Conservation (phyloP, 2,888 invertebrate species). For the Calliscelio sp. region DNA sequence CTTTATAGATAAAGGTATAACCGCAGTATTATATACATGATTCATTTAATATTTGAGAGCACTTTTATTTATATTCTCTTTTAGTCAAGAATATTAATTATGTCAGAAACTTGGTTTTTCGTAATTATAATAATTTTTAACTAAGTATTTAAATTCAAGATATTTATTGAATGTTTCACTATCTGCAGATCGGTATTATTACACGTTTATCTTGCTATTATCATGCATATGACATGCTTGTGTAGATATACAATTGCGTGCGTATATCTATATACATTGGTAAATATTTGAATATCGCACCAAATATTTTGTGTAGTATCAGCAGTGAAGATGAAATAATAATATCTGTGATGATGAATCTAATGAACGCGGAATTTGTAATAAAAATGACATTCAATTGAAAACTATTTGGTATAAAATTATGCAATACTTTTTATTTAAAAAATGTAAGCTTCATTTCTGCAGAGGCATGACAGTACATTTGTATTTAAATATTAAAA, state of each 20-base stretch:
- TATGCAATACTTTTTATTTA: too few relatives aligned
- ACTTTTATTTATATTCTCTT: too few relatives aligned
- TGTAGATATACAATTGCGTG: conserved; percentile 14
- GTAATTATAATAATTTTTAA: neutral
- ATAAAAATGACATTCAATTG: neutral
- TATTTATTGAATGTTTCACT: conserved; percentile 41
- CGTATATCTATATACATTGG: conserved; percentile 6
- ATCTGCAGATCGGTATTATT: conserved; percentile 39
- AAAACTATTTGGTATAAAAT: too few relatives aligned
- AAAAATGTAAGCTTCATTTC: too few relatives aligned
- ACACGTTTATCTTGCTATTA: conserved; percentile 53
- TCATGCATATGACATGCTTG: conserved; percentile 39
- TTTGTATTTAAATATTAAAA: too few relatives aligned
- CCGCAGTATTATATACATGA: too few relatives aligned
- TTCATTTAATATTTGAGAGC: too few relatives aligned
- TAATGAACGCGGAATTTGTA: neutral
- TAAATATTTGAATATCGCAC: conserved; percentile 42
- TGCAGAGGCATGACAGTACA: too few relatives aligned
- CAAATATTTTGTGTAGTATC: conserved; percentile 11
- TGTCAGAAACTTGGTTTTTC: too few relatives aligned
- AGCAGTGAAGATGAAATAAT: neutral
- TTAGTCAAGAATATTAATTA: too few relatives aligned
- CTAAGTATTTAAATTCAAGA: neutral
- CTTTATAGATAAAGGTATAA: too few relatives aligned
- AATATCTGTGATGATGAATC: neutral